Conservation (phyloP, 35 echinoderm and acorn worm species). For the Strongylocentrotus purpuratus region DNA sequence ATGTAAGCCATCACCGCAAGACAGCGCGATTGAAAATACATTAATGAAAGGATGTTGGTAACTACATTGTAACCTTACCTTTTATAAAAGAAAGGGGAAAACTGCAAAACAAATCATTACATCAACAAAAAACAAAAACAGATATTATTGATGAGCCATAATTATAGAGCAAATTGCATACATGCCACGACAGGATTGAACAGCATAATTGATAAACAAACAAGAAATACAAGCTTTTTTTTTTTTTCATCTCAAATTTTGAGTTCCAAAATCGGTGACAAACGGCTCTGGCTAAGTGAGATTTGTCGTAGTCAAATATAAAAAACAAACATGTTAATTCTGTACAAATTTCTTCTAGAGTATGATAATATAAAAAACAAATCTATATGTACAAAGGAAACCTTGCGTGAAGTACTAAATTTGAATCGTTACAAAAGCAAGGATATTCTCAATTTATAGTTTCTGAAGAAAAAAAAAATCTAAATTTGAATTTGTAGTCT, state of each 20-base stretch:
- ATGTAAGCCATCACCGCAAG: too few species aligned
- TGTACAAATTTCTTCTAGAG: background rate
- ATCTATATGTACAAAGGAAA: background rate
- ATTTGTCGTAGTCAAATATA: too few species aligned
- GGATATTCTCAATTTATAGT: background rate
- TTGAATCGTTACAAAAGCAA: background rate
- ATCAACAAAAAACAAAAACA: background rate
- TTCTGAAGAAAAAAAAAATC: too few species aligned
- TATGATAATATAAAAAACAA: background rate
- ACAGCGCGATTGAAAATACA: too few species aligned
- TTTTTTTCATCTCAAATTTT: background rate
- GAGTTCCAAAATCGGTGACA: background rate
- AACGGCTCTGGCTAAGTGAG: background rate
- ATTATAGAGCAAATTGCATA: conserved; percentile 12
- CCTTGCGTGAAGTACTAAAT: background rate
- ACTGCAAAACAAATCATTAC: background rate
- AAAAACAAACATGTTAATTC: background rate
- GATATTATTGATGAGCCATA: background rate
- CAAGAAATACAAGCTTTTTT: background rate
- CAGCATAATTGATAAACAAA: background rate
- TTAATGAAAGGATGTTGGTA: too few species aligned
- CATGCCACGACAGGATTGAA: background rate
- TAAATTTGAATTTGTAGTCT: too few species aligned
- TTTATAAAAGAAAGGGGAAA: background rate
- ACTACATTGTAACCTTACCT: too few species aligned